Conservation (phyloP, 2,888 invertebrate genomes). For the Erannis defoliaria region DNA sequence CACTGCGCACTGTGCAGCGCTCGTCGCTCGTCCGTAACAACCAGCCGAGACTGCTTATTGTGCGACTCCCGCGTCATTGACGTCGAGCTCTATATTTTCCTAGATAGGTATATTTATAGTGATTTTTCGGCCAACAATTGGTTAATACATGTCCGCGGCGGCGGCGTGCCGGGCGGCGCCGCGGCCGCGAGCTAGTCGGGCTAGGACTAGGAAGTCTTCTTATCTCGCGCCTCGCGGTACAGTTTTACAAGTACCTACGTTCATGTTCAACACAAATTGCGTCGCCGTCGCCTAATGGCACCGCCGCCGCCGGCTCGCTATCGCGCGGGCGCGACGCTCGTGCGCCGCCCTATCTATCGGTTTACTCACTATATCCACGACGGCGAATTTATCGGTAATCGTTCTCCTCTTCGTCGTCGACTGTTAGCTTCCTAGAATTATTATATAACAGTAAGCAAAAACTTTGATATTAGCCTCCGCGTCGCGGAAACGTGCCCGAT, state of each 20-base stretch:
- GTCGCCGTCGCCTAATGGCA: background rate
- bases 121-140: background rate
- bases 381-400: conserved; percentile 10
- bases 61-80: conserved; percentile 6
- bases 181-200: too few species aligned
- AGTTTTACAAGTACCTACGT: background rate
- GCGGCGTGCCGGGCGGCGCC: background rate
- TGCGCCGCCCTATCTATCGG: conserved; percentile 3
- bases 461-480: conserved; percentile 31
- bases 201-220: background rate
- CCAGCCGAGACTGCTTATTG: too few species aligned
- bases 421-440: conserved; percentile 21
- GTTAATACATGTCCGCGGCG: too few species aligned
- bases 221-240: conserved; percentile 5
- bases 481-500: conserved; percentile 50
- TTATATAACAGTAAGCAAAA: conserved; percentile 19
- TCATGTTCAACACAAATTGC: background rate
- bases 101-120: too few species aligned
- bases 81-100: conserved; percentile 11
- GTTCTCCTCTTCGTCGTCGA: conserved; percentile 7
- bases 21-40: too few species aligned
- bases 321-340: background rate
- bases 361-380: conserved; percentile 2
- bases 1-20: too few species aligned
- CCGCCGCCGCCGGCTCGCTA: background rate